Conservation (phyloP, 2,888 invertebrate species). For the Thumatha senex region DNA sequence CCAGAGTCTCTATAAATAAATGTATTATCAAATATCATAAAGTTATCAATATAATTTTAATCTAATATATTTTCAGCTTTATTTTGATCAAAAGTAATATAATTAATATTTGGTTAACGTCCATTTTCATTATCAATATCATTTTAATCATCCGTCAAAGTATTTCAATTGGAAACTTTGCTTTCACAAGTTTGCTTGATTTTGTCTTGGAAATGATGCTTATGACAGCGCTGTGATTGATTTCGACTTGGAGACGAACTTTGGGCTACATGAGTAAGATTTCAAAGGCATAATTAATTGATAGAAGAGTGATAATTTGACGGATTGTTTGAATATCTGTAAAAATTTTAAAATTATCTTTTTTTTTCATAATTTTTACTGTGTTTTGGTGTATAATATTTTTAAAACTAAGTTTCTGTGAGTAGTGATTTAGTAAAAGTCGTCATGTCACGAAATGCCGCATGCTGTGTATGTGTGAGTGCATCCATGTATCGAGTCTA, state of each 20-base stretch:
- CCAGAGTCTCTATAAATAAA: too few relatives aligned
- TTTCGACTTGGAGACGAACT: constrained; percentile 3
- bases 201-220: constrained; percentile 11
- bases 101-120: constrained; percentile 4
- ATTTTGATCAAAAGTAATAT: too few relatives aligned
- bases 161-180: constrained; percentile 17
- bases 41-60: too few relatives aligned
- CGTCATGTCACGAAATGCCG: too few relatives aligned
- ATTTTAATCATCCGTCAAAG: constrained; percentile 16
- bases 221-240: constrained; percentile 13
- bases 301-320: constrained; percentile 29
- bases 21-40: too few relatives aligned
- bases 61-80: too few relatives aligned
- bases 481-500: too few relatives aligned
- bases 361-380: not conserved
- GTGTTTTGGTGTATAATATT: too few relatives aligned
- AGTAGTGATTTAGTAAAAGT: too few relatives aligned
- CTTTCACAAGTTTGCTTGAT: constrained; percentile 7
- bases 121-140: constrained; percentile 21
- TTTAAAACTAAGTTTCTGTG: too few relatives aligned
- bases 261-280: constrained; percentile 6
- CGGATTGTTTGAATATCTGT: not conserved
- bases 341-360: not conserved
- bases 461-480: too few relatives aligned
- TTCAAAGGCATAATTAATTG: constrained; percentile 6